These are phyloP conservation scores for Pyrgus malvae DNA, from an alignment of 2,888 invertebrate genomes.

Conservation along the genomic window DNA sequence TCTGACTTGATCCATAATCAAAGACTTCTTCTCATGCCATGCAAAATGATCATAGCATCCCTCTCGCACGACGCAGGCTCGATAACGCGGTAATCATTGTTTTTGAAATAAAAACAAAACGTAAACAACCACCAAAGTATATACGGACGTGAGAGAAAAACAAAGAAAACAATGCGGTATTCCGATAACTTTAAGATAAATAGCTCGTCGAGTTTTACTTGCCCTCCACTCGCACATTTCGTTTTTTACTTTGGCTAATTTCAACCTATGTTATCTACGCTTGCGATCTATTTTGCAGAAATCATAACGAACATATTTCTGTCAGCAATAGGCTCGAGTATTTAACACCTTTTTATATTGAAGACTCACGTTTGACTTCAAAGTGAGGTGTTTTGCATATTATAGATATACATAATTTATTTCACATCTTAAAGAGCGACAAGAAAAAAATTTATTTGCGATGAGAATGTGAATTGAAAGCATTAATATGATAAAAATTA, in stretches of 20 bases:
- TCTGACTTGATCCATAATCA: too few relatives aligned
- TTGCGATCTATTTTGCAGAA: constrained; percentile 35
- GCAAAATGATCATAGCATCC: constrained; percentile 74
- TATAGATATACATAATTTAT: too few relatives aligned
- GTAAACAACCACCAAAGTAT: constrained; percentile 56
- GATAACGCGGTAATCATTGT: constrained; percentile 73
- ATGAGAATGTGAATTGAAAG: too few relatives aligned
- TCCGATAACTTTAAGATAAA: constrained; percentile 78
- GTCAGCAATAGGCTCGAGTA: background rate
- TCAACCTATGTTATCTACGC: constrained; percentile 30
- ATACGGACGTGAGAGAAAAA: constrained; percentile 66
- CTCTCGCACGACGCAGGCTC: constrained; percentile 65
- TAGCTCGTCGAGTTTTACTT: constrained; percentile 70
- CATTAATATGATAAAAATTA: too few relatives aligned
- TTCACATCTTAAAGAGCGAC: too few relatives aligned
- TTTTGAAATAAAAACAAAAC: constrained; percentile 71
- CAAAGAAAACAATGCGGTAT: constrained; percentile 57
- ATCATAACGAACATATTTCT: constrained; percentile 27
- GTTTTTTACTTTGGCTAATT: constrained; percentile 42
- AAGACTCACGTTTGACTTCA: too few relatives aligned
- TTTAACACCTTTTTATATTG: background rate
- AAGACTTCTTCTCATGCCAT: constrained; percentile 74
- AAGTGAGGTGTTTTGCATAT: too few relatives aligned
- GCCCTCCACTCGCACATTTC: constrained; percentile 53
- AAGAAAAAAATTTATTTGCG: too few relatives aligned